Evolutionary conservation across 2,113 vertebrate species (phyloP).

Genomic region (Psophia crepitans): DNA sequence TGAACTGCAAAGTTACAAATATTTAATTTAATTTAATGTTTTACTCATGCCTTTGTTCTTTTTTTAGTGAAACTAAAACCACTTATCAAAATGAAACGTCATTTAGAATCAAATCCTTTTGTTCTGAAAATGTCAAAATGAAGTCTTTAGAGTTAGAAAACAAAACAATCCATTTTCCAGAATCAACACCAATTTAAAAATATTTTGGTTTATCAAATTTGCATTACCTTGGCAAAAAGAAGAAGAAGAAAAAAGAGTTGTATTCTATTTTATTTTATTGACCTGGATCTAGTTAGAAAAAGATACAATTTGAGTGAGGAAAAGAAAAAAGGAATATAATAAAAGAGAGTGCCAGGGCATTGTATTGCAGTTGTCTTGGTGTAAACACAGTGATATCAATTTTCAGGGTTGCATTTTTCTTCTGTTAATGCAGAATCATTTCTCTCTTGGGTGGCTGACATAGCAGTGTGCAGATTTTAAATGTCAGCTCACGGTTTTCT

Average conservation of each 20-base stretch:
- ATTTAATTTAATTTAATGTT: neutral
- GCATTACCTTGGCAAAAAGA: neutral
- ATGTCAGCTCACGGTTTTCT: slow-evolving; percentile 13
- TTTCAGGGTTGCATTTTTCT: slow-evolving; percentile 21
- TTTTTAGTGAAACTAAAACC: neutral
- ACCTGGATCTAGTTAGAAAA: neutral
- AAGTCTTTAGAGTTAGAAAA: neutral
- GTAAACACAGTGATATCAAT: neutral
- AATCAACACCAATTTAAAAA: neutral
- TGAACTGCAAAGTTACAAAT: neutral
- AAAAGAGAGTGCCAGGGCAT: neutral
- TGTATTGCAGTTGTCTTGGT: neutral
- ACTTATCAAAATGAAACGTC: neutral
- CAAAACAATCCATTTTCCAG: neutral
- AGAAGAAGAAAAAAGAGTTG: neutral
- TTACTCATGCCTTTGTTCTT: neutral
- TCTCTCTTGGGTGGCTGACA: slow-evolving; percentile 12
- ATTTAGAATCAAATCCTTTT: neutral
- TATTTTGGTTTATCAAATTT: neutral
- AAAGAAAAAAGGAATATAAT: neutral
- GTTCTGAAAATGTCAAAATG: neutral
- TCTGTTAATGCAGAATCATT: neutral
- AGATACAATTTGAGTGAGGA: neutral
- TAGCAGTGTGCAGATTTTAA: neutral
- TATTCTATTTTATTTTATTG: neutral